Base-by-base conservation (phyloP, 2,797 vertebrate genomes). In the Chaetodon trifasciatus region DNA sequence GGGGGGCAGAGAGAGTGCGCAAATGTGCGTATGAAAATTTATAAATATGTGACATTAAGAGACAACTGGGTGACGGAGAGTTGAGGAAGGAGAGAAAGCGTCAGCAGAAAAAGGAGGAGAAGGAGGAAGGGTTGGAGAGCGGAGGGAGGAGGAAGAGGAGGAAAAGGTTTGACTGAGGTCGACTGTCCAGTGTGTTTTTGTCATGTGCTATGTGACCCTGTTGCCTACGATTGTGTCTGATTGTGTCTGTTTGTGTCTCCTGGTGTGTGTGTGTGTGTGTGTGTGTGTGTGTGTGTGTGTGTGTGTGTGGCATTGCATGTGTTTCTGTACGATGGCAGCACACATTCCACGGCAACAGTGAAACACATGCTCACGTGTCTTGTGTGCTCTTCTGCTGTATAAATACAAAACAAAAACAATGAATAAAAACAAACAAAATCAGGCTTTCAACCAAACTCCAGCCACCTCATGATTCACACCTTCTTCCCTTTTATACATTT, bases 361-460 rank as follows among this genome's bases (percentile, higher is more conserved):
- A 95, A 94, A 93, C 95, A 94, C 93, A 94, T 94, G 94, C 92
- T 93, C 61, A 76, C 90, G 92, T 95, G 93, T 95, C 91, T 93
- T 92, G 93, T 95, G 95, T 95, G 95, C 94, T 96, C 93, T 94
- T 95, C 91, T 76, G 91, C 86, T 92, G 91, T 92, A 94, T 93
- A 93, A 93, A 94, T 94, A 94, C 85, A 91, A 93, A 93, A 93
- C 79, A 86, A 91, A 90, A 92, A 89, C 67, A 80, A 93, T 85
- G 81, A 89, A 86, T 85, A 87, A 93, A 93, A 90, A 91, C 83
- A 88, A 92, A 91, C 72, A 83, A 91, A 91, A 85, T 86, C 74
- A 82, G 77, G 87, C 83, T 91, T 89, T 81, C 87, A 90, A 91
- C 89, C 90, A 83, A 93, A 93, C 86, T 89, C 90, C 91, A 82